Percentiles rank a stretch among this genome's conserved stretches.
Conservation (phyloP, 2,113 vertebrate genomes). For the Chamaetylas fuelleborni region DNA sequence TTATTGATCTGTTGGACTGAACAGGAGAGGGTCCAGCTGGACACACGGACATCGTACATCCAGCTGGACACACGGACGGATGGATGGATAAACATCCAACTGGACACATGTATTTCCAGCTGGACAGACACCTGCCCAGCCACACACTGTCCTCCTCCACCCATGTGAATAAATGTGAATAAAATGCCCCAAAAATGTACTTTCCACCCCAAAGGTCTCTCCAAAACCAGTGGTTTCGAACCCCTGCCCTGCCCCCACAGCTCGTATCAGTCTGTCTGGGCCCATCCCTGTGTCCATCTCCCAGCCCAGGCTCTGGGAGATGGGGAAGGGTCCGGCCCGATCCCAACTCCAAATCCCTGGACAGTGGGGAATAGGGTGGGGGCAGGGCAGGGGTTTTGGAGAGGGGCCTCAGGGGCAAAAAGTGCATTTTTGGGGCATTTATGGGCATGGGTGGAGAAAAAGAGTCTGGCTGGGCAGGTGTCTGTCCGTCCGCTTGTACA, state of each 20-base stretch:
- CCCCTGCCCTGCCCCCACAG: neutral
- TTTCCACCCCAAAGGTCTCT: neutral
- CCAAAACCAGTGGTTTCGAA: accelerated
- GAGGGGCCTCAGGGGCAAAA: neutral
- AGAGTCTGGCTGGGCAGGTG: neutral
- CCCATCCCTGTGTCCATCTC: neutral
- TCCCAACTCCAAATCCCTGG: neutral
- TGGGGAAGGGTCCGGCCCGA: neutral
- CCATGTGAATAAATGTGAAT: neutral
- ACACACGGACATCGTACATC: neutral
- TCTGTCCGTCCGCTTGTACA: too few species aligned
- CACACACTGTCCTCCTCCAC: too few species aligned
- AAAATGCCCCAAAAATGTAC: neutral
- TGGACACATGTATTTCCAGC: neutral
- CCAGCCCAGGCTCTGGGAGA: too few species aligned
- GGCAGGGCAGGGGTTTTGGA: accelerated
- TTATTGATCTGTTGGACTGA: neutral
- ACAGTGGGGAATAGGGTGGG: neutral
- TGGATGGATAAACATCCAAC: neutral
- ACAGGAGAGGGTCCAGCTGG: neutral
- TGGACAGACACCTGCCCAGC: neutral
- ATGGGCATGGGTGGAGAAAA: neutral
- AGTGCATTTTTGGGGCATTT: neutral
- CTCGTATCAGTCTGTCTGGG: neutral
- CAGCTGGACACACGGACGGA: too few species aligned